Base-by-base conservation (phyloP, 2,888 invertebrate species). In the Strigamia crassipes region DNA sequence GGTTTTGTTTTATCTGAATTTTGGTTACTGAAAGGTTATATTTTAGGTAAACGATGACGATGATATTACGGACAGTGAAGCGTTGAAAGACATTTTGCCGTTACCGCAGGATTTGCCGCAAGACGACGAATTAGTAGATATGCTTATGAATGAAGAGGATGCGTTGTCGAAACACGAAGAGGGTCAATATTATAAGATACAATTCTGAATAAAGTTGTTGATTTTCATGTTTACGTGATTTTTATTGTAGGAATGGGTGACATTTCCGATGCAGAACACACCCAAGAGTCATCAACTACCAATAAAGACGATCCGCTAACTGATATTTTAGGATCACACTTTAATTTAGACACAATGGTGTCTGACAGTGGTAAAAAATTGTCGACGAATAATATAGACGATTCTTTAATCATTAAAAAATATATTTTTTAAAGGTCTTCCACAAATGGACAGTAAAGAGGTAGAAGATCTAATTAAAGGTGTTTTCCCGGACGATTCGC, bases 381-480 rank as follows among this genome's bases (percentile, higher is more conserved):
- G 10, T 61, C n/a, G 3, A n/a, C 15, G 12, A 23, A 18, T 66
- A 2, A 2, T 21, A 10, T 4, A 10, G 1, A n/a, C 18, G 41
- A 56, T 77, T 77, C 23, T 21, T 21, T 23, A n/a, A n/a, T n/a
- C n/a, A 78, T 78, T 78, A 78, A 12, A 46, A 79, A 56, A 42
- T n/a, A 42, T 34, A 23, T 23, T 23, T 15, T 73, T 42, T 81
- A 61, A 83, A 88, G 90, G 90, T 78, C 88, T 96, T 83, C 93
- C 94, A 0, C 94, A 94, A 85, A 96, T 96, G 91, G 95, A 96
- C 88, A 92, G 94, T 86, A 94, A 94, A 87, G 96, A 96, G 85
- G 95, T 96, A 0, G 96, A 96, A 86, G 96, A 96, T 88, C 93
- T 96, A 86, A 95, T 96, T 88, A 95, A 96, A 89, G 95, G 94